Evolutionary conservation across 2,797 vertebrate species (phyloP).

Genomic region (Hippoglossus hippoglossus): DNA sequence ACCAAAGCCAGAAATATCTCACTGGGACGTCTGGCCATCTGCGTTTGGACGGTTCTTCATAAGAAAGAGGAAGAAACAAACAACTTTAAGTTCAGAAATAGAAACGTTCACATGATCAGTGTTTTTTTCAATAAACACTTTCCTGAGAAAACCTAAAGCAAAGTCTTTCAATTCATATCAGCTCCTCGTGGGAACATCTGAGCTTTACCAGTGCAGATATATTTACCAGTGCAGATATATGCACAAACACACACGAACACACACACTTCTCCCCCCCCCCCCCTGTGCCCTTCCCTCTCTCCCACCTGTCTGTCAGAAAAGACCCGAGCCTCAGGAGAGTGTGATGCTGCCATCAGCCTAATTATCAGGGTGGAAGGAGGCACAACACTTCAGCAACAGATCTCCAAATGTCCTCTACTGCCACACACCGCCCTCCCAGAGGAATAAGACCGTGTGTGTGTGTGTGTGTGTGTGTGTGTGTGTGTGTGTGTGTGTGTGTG

Average conservation of each 20-base stretch:
- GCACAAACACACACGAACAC: constrained; percentile 1
- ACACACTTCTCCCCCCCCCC: not conserved
- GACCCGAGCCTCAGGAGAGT: constrained; percentile 17
- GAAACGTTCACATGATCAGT: no score
- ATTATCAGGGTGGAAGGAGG: constrained; percentile 63
- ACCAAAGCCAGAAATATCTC: constrained; percentile 21
- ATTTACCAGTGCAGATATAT: not conserved
- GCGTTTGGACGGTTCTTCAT: not conserved
- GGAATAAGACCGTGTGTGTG: constrained; percentile 21
- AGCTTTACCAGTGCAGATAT: not conserved
- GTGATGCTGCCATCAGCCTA: constrained; percentile 68
- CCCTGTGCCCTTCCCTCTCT: constrained; percentile 42
- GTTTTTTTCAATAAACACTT: no score
- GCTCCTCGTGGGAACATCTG: not conserved
- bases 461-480: not conserved
- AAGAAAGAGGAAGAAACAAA: not conserved
- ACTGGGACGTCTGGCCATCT: constrained; percentile 21
- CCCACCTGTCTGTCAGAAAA: constrained; percentile 38
- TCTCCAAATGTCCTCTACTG: constrained; percentile 68
- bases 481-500: no score
- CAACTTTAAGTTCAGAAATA: no score
- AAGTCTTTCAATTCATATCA: not conserved
- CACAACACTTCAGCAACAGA: constrained; percentile 47
- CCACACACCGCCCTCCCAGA: constrained; percentile 38
- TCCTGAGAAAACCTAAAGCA: no score